phyloP scores from a whole-genome alignment of 2,888 invertebrate species.

The Ormyrus pomaceus region DNA sequence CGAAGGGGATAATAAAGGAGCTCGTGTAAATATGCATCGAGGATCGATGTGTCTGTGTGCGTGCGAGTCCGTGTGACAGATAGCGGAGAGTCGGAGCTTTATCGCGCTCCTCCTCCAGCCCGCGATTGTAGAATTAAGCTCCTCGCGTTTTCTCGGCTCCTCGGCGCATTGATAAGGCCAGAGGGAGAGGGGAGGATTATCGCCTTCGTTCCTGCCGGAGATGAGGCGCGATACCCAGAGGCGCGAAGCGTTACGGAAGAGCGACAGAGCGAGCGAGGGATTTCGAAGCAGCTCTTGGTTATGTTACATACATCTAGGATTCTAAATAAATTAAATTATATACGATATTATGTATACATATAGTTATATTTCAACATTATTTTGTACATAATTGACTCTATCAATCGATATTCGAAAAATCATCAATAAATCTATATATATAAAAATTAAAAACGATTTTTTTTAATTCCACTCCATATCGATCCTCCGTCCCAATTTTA shows the following conservation, averaged over 20 bases:
- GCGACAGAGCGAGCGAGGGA: slow-evolving; percentile 10
- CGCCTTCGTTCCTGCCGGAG: slow-evolving; percentile 32
- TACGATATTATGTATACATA: slow-evolving; percentile 68
- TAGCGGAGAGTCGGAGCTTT: slow-evolving; percentile 4
- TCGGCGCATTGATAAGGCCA: slow-evolving; percentile 49
- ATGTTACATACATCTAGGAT: slow-evolving; percentile 43
- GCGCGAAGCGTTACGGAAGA: slow-evolving; percentile 2
- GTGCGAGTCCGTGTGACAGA: slow-evolving; percentile 5
- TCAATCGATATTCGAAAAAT: slow-evolving; percentile 71
- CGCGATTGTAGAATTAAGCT: slow-evolving; percentile 50
- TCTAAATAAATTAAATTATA: slow-evolving; percentile 56
- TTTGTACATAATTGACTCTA: slow-evolving; percentile 74
- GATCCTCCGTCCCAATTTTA: background rate
- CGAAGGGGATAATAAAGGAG: slow-evolving; percentile 1
- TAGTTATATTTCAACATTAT: slow-evolving; percentile 73
- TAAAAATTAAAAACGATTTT: slow-evolving; percentile 32
- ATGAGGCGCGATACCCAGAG: slow-evolving; percentile 50
- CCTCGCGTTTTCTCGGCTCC: slow-evolving; percentile 34
- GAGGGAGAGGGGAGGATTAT: slow-evolving; percentile 34
- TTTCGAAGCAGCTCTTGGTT: slow-evolving; percentile 32
- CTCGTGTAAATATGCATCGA: slow-evolving; percentile 45
- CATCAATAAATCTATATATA: slow-evolving; percentile 72
- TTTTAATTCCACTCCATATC: background rate
- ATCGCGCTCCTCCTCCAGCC: slow-evolving; percentile 7
- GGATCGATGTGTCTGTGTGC: slow-evolving; percentile 24